Evolutionary conservation across 2,113 vertebrate genomes (phyloP), one percentile per base, ranked within the genome.

Genomic region (Larimichthys polyactis): DNA sequence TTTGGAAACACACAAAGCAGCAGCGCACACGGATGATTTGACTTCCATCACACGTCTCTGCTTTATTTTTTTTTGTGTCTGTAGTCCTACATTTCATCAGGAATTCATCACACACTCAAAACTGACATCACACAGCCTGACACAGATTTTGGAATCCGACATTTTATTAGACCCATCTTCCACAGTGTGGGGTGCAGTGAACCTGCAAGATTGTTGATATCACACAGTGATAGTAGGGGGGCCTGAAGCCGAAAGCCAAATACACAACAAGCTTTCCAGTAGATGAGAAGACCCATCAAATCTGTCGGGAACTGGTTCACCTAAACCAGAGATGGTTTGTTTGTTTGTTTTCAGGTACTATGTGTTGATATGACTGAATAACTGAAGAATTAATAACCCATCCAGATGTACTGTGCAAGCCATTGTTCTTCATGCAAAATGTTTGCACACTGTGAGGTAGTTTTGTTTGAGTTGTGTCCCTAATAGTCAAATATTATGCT

Each of bases 161-260:
- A 27, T 76, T 83, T 24, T 74, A 55, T 67, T 71, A 32, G 36
- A 83, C 11, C 78, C 40, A 40, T 87, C 59, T 67, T 59, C 27
- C 64, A 73, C 71, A 55, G 76, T 66, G 71, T 78, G 74, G 72
- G 58, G 52, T 81, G 49, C 40, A 44, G 40, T 75, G 57, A 76
- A 84, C 64, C 80, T 67, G 75, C 66, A 79, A 68, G 63, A 72
- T 65, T 63, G 22, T 59, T 70, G 69, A 75, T 79, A 40, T 73
- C 55, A 49, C 54, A 22, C 55, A 67, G 57, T 67, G 44, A 59
- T 36, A 7, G 60, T 40, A 59, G 36, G 52, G 52, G 36, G 54
- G 68, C 81, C 69, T 36, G 49, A 36, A 78, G 78, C 71, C 75
- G 86, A 75, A 66, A 17, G 63, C n/a, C 64, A 67, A 32, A 75